phyloP scores from a whole-genome alignment of 2,797 vertebrate species.

The Phoxinus dragarum region DNA sequence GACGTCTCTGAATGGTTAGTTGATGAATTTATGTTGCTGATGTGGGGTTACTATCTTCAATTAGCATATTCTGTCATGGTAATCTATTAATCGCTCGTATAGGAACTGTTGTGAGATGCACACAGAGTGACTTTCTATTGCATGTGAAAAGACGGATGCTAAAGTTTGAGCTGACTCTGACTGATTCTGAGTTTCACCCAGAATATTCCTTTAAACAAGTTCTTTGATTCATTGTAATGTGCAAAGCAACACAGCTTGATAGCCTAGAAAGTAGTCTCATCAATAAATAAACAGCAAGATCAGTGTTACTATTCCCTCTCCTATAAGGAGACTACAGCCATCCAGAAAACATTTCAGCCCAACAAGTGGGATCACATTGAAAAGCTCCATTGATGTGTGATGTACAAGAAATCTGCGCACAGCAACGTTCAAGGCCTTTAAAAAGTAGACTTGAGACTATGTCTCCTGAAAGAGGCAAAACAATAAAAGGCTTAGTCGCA shows the following conservation, averaged over 20 bases:
- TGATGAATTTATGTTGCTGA: too few species aligned
- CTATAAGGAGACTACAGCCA: neutral
- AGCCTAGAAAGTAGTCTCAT: constrained; percentile 6
- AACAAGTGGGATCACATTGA: neutral
- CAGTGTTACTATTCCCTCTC: constrained; percentile 13
- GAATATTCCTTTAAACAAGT: neutral
- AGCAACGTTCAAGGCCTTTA: neutral
- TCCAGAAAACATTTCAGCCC: neutral
- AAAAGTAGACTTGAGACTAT: constrained; percentile 2
- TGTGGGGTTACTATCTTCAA: too few species aligned
- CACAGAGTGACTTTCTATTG: too few species aligned
- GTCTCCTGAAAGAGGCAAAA: neutral
- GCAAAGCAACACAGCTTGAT: neutral
- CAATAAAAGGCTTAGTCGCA: neutral
- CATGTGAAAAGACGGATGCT: too few species aligned
- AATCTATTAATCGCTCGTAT: too few species aligned
- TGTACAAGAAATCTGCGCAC: neutral
- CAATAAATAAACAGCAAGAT: constrained; percentile 36
- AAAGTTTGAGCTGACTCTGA: too few species aligned
- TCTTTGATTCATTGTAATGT: neutral
- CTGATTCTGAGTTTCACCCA: too few species aligned
- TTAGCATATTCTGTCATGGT: too few species aligned
- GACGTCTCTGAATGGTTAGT: too few species aligned
- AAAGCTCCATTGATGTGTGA: constrained; percentile 3
- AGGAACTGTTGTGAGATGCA: too few species aligned